A percentile compares a stretch with the other conserved stretches of the same genome.
phyloP scores from a whole-genome alignment of 2,797 vertebrate species.

The Arnoldichthys spilopterus region DNA sequence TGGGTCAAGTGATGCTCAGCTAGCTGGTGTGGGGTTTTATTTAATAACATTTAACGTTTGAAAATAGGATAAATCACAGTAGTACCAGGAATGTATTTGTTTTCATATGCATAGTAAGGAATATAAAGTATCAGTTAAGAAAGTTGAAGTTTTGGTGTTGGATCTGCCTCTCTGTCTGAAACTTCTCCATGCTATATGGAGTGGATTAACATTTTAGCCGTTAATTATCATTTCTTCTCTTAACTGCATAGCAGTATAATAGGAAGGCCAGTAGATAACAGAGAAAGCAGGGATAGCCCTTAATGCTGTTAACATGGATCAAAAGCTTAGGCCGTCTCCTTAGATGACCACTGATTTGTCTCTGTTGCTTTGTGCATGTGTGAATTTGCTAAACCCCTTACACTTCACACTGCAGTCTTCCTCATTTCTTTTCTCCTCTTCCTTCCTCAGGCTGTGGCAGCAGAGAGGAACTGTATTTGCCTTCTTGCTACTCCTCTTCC shows the following conservation, averaged over 20 bases:
- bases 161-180: neutral
- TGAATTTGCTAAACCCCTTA: neutral
- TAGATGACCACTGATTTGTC: conserved; percentile 22
- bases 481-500: conserved; percentile 78
- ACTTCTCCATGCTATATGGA: neutral
- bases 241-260: neutral
- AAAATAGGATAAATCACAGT: neutral
- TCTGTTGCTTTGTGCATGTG: neutral
- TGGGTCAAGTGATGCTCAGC: neutral
- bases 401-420: neutral
- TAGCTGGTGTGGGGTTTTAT: neutral
- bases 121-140: neutral
- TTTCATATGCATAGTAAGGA: too few relatives aligned
- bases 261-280: neutral
- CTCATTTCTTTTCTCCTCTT: conserved; percentile 20
- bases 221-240: neutral
- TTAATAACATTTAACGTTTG: neutral
- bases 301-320: conserved; percentile 16
- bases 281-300: neutral
- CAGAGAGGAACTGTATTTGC: conserved; percentile 80
- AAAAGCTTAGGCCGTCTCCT: neutral
- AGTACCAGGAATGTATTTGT: neutral
- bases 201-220: neutral
- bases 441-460: conserved; percentile 84
- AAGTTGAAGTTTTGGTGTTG: neutral